phyloP scores from a whole-genome alignment of 2,113 vertebrate species.

The Sterna hirundo region DNA sequence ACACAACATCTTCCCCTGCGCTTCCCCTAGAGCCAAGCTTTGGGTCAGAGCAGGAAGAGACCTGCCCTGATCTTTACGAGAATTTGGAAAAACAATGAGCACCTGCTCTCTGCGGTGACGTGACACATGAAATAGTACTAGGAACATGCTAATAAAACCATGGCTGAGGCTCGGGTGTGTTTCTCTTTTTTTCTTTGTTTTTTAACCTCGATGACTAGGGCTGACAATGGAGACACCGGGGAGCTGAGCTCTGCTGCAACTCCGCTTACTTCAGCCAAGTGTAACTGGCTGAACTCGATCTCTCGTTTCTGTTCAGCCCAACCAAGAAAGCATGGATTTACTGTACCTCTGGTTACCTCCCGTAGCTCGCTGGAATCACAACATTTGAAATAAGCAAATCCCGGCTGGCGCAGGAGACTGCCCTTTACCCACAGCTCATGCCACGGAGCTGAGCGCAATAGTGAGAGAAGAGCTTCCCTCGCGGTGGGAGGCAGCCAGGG shows the following conservation, averaged over 20 bases:
- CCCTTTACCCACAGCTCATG: not conserved
- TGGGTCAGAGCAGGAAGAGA: not conserved
- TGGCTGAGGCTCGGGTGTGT: not conserved
- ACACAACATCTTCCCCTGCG: not conserved
- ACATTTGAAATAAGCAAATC: not conserved
- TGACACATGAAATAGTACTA: not conserved
- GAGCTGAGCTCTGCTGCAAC: not conserved
- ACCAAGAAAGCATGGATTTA: not conserved
- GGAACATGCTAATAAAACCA: not conserved
- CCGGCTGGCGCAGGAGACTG: not conserved
- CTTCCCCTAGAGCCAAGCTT: not conserved
- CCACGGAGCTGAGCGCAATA: not conserved
- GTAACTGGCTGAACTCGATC: conserved; percentile 53
- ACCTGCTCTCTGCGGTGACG: not conserved
- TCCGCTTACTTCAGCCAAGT: not conserved
- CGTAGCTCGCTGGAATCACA: accelerated
- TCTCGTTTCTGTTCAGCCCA: not conserved
- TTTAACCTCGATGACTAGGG: not conserved
- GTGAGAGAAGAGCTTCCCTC: not conserved
- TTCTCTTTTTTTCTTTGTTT: not conserved
- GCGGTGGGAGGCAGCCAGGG: not conserved
- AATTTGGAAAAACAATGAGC: not conserved
- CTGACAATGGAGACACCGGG: not conserved
- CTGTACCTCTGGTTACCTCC: not conserved
- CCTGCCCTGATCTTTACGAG: not conserved